Evolutionary conservation across 1,140 invertebrate genomes (phyloP), one percentile per base, ranked within the genome.

Genomic region (Apis florea): DNA sequence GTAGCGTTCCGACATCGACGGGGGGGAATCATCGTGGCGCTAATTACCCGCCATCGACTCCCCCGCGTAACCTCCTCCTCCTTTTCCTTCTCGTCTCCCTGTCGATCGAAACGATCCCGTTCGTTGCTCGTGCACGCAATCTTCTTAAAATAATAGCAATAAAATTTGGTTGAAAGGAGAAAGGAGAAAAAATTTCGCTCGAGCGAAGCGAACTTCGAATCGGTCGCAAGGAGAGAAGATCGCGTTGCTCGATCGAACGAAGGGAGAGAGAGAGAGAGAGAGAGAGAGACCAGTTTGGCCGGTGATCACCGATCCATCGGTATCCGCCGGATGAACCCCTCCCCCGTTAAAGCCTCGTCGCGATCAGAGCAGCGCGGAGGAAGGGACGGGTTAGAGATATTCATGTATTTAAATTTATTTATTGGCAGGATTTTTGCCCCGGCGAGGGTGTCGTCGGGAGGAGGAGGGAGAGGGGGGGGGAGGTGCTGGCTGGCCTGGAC

Each of bases 391-490:
- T 92, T 92, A 90, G 90, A 89, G 90, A 89, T 90, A 93, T 93
- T 93, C 91, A 93, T 93, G 88, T 93, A 92, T 92, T 93, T 92
- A 92, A 93, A 93, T 93, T 93, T 93, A 93, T 93, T 93, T 93
- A 93, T 93, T 93, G 92, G 92, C 77, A 90, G 91, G 91, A 92
- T 92, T 92, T 93, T 91, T 90, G 86, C 84, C 78, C 49, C 64
- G 56, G n/a, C 79, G 85, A 68, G 79, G 79, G 84, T 81, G 87
- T 82, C 81, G 82, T 72, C 64, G 84, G 79, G 67, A 59, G 71
- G 79, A 4, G 19, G 10, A 40, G 26, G 17, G 31, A 31, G 56
- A 58, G 56, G n/a, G 56, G n/a, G 19, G 21, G 59, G 6, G 85
- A 79, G 76, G 58, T n/a, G 68, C 64, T 58, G n/a, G 24, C 68